Conservation (phyloP, 2,797 vertebrate genomes). For the Phyllotis vaccarum region DNA sequence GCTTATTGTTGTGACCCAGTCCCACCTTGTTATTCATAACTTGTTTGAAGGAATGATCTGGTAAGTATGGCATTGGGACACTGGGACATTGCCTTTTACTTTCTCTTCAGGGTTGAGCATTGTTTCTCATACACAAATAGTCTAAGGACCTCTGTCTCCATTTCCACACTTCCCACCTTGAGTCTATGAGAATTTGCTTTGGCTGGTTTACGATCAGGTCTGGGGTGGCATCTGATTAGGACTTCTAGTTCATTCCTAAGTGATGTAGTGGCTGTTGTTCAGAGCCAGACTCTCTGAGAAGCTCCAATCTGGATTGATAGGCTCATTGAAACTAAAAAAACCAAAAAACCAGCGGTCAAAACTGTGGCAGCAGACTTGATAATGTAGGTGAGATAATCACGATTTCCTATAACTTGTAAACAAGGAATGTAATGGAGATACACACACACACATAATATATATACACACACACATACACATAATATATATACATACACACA, state of each 20-base stretch:
- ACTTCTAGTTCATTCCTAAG: background rate
- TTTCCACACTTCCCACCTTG: background rate
- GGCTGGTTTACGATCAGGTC: background rate
- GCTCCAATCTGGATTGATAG: background rate
- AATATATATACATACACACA: too few species aligned
- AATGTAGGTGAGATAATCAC: background rate
- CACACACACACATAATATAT: too few species aligned
- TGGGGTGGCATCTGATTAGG: background rate
- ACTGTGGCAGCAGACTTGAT: background rate
- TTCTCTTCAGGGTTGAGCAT: background rate
- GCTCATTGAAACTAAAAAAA: background rate
- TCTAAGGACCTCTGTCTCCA: background rate
- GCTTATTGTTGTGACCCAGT: conserved; percentile 98
- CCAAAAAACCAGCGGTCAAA: background rate
- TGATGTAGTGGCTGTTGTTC: background rate
- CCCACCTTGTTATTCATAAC: conserved; percentile 99
- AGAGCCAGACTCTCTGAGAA: background rate
- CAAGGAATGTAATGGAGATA: conserved; percentile 1
- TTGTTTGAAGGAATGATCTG: conserved; percentile 99
- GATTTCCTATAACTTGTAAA: conserved; percentile 33
- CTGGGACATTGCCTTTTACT: background rate
- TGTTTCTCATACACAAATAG: background rate
- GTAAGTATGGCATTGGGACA: conserved; percentile 86
- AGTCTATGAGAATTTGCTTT: background rate
- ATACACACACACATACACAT: too few species aligned